These are phyloP conservation scores for Pseudomyrmex concolor DNA, from an alignment of 1,140 invertebrate genomes.

Conservation along the genomic window DNA sequence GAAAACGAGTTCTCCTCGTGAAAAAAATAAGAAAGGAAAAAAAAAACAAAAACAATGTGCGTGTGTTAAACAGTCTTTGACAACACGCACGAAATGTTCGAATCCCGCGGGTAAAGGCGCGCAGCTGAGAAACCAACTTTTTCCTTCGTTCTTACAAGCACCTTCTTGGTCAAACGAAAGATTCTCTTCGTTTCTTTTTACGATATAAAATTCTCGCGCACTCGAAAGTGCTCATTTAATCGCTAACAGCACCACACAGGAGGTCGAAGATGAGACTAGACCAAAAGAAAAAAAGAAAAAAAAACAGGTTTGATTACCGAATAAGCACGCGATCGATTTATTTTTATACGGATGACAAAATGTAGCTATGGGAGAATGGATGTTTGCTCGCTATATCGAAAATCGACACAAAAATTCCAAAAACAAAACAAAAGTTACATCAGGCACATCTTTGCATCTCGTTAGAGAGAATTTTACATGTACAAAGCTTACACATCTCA, in stretches of 20 bases:
- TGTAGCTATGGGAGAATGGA: slow-evolving; percentile 8
- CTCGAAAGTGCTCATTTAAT: slow-evolving; percentile 48
- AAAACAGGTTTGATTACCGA: slow-evolving; percentile 24
- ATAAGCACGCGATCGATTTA: slow-evolving; percentile 29
- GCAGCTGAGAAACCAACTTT: slow-evolving; percentile 2
- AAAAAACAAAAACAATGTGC: slow-evolving; percentile 14
- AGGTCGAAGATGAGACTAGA: slow-evolving; percentile 72
- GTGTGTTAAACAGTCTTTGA: slow-evolving; percentile 30
- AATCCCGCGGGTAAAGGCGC: slow-evolving; percentile 20
- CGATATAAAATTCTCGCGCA: slow-evolving; percentile 65
- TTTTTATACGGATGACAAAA: neutral
- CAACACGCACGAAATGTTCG: slow-evolving; percentile 9
- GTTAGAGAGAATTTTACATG: slow-evolving; percentile 33
- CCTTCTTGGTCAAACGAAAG: slow-evolving; percentile 40
- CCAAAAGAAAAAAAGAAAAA: slow-evolving; percentile 64
- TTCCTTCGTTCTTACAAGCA: neutral
- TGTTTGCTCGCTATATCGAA: slow-evolving; percentile 5
- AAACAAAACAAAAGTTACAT: slow-evolving; percentile 7
- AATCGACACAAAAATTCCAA: slow-evolving; percentile 17
- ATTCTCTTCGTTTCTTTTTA: neutral
- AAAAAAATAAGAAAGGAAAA: slow-evolving; percentile 24
- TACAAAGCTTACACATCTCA: neutral
- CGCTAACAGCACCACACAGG: slow-evolving; percentile 68
- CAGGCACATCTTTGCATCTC: slow-evolving; percentile 15
- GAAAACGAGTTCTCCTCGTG: slow-evolving; percentile 47